Base-by-base conservation (phyloP, 2,113 vertebrate species). In the Pluvianellus socialis region DNA sequence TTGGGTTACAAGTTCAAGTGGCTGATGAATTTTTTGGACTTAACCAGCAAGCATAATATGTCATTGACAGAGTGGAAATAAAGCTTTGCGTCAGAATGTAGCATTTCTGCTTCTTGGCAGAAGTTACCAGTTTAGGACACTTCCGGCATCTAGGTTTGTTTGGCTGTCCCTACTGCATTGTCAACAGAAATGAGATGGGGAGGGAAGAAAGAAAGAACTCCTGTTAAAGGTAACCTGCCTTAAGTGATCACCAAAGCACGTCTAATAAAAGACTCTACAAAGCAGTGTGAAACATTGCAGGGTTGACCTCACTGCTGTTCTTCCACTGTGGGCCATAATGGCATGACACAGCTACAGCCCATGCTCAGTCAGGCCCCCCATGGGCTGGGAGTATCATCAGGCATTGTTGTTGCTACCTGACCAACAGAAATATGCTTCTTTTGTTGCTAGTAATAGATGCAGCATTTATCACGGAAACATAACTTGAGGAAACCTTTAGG, bases 21-120 rank as follows among this genome's bases (percentile, higher is more conserved):
- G 86, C 55, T 94, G 85, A 93, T 93, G 61, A 95, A 82, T 73
- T 26, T 53, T 92, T 95, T 79, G 56, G 56, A 91, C 47, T 73
- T 93, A 91, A 95, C 52, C 44, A 82, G 30, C 65, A 82, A 81
- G 35, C 75, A 77, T 1, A 10, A 58, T 49, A 68, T 74, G 38
- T 72, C 62, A 79, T 13, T 49, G 65, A 68, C 55, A 74, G 42
- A 83, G 58, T 2, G 6, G 52, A 97, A 93, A 95, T 52, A 44
- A 84, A 81, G 10, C 47, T 59, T 44, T 81, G 7, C 10, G 47
- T 28, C 14, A 53, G 23, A 56, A 44, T 20, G 27, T 20, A n/a
- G 9, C 16, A 44, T 55, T 67, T 92, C 65, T 53, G 8, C 32
- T 58, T 77, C 77, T 83, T 76, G 42, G 40, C 45, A 83, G 27